A percentile compares a stretch with the other conserved stretches of the same genome.
phyloP scores from a whole-genome alignment of 2,888 invertebrate species.

The Tenthredo amoena region DNA sequence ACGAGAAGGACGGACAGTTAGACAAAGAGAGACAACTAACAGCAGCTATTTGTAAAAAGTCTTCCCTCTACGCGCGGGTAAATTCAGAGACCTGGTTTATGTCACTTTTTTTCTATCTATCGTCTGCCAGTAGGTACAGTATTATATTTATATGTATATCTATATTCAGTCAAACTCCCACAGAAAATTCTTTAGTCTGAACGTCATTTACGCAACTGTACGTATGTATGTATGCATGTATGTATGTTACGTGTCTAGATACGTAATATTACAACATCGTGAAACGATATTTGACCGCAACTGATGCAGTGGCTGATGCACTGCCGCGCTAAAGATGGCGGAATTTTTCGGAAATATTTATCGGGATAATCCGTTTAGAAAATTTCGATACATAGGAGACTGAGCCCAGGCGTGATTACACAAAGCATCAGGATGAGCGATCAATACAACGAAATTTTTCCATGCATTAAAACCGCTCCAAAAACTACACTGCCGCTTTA shows the following conservation, averaged over 20 bases:
- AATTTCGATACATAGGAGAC: background rate
- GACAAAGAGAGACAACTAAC: slow-evolving; percentile 49
- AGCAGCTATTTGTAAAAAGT: background rate
- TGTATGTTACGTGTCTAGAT: background rate
- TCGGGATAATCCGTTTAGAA: background rate
- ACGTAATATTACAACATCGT: background rate
- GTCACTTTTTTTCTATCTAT: slow-evolving; percentile 6
- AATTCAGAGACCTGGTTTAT: slow-evolving; percentile 3
- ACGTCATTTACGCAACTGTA: slow-evolving; percentile 13
- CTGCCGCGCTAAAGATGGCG: background rate
- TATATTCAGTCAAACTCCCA: slow-evolving; percentile 11
- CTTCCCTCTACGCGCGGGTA: slow-evolving; percentile 9
- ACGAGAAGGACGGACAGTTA: slow-evolving; percentile 22
- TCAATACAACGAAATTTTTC: slow-evolving; percentile 51
- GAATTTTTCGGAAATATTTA: background rate
- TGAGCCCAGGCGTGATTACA: slow-evolving; percentile 43
- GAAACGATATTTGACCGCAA: slow-evolving; percentile 21
- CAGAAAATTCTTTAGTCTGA: slow-evolving; percentile 17
- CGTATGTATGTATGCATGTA: background rate
- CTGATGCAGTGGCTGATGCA: background rate
- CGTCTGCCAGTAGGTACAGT: background rate
- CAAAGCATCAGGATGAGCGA: slow-evolving; percentile 45
- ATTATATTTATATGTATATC: background rate
- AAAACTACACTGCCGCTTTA: slow-evolving; percentile 5
- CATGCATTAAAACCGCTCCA: slow-evolving; percentile 46